Evolutionary conservation across 2,888 invertebrate genomes (phyloP).

Genomic region (Coelopa pilipes): DNA sequence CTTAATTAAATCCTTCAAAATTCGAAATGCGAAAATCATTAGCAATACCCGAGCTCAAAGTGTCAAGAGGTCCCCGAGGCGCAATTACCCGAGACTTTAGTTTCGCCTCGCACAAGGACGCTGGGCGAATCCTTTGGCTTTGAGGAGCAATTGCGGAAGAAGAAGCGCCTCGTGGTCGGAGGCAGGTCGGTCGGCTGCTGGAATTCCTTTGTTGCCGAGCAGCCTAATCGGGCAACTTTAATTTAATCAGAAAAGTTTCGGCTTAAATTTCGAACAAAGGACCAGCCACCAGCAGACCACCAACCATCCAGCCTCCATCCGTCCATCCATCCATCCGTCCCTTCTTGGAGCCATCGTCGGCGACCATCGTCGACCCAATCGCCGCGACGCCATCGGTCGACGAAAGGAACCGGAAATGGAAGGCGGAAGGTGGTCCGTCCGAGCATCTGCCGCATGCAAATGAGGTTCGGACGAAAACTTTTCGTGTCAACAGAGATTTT

Average conservation of each 20-base stretch:
- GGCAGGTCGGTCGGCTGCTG: background rate
- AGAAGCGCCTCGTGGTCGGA: background rate
- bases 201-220: background rate
- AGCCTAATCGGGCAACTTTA: conserved; percentile 27
- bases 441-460: conserved; percentile 10
- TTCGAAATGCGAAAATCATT: no score
- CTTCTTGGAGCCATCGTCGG: no score
- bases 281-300: background rate
- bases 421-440: no score
- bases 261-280: background rate
- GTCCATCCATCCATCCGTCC: no score
- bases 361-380: no score
- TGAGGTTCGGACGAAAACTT: conserved; percentile 4
- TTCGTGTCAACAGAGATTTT: conserved; percentile 22
- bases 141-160: background rate
- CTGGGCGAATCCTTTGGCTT: no score
- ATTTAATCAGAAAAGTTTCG: conserved; percentile 28
- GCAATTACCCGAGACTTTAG: conserved; percentile 20
- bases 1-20: no score
- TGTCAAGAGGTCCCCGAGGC: conserved; percentile 23
- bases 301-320: no score
- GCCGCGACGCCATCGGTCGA: no score
- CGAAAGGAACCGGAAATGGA: no score
- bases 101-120: background rate
- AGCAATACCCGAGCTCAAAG: background rate